Conservation (phyloP, 2,888 invertebrate species). For the Mesochorus sp. region DNA sequence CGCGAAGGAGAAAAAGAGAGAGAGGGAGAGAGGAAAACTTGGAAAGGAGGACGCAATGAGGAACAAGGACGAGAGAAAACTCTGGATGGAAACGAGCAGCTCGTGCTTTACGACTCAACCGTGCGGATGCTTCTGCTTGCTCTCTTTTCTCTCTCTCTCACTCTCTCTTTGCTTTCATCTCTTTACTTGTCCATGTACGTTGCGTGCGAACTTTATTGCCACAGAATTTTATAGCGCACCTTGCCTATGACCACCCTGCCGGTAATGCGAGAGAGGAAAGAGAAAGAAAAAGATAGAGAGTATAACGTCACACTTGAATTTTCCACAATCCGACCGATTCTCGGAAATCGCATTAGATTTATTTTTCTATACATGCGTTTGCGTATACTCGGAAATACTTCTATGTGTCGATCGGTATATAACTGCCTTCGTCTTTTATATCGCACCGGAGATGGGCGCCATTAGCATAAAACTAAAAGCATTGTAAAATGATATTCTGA, state of each 20-base stretch:
- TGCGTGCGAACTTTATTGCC: constrained; percentile 64
- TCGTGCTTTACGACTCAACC: constrained; percentile 65
- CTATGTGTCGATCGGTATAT: too few relatives aligned
- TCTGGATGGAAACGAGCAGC: constrained; percentile 38
- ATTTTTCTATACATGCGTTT: too few relatives aligned
- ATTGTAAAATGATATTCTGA: too few relatives aligned
- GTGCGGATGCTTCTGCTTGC: constrained; percentile 34
- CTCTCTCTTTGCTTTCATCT: background rate
- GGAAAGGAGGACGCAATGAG: constrained; percentile 10
- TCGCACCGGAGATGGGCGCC: too few relatives aligned
- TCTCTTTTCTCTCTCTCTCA: constrained; percentile 25
- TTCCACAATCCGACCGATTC: constrained; percentile 22
- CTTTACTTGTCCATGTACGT: constrained; percentile 51
- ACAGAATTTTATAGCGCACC: constrained; percentile 54
- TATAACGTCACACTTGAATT: constrained; percentile 19
- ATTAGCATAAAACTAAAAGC: too few relatives aligned
- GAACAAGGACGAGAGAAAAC: constrained; percentile 15
- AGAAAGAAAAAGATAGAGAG: background rate
- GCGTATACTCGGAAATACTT: too few relatives aligned
- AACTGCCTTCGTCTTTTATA: too few relatives aligned
- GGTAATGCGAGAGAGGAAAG: background rate
- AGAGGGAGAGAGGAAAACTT: constrained; percentile 19
- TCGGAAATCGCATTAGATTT: background rate
- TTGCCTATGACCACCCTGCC: constrained; percentile 56
- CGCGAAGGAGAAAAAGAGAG: constrained; percentile 3